Evolutionary conservation across 1,140 invertebrate species (phyloP), one percentile per base, ranked within the genome.

Genomic region (Tribolium madens): DNA sequence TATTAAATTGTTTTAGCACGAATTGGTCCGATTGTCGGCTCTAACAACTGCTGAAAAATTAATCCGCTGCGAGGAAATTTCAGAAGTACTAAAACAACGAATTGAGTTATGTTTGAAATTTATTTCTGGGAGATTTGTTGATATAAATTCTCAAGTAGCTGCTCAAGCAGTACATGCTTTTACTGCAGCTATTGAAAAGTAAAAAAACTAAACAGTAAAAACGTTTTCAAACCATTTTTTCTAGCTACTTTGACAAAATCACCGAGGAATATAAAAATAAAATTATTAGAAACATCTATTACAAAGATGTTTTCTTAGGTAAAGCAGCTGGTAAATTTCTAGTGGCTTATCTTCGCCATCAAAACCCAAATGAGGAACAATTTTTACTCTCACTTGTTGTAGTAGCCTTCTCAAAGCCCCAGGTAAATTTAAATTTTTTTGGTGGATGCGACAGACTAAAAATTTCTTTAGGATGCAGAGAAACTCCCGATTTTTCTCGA

Each of bases 311-410:
- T 47, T 46, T n/a, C 9, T 5, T 77, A 7, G 76, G 18, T 7
- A 47, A 73, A 60, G 69, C 76, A 2, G 69, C 76, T 31, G 48
- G 48, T 3, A 73, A 21, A 46, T 77, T 57, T 64, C 52, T 77
- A 7, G 17, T 21, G 3, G 7, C 10, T 6, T 77, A 64, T 26
- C 42, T 77, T 57, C 69, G 13, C 14, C 13, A 14, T 2, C 42
- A 71, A 21, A 52, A 52, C 10, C 9, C 2, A 26, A 18, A 15
- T 10, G 17, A 1, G 17, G 31, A 68, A 42, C 18, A 50, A 48
- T 15, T 70, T 13, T 15, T 70, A 13, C 26, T 60, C 13, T 9
- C 50, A 47, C 33, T 77, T 14, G 9, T 53, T 18, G 33, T 60
- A 26, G 12, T 31, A 6, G 70, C 57, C 1, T 64, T 33, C 31